Percentiles rank a stretch among this genome's conserved stretches.
These are phyloP conservation scores for Eugnorisma glareosa DNA, from an alignment of 2,888 invertebrate species.

Conservation along the genomic window DNA sequence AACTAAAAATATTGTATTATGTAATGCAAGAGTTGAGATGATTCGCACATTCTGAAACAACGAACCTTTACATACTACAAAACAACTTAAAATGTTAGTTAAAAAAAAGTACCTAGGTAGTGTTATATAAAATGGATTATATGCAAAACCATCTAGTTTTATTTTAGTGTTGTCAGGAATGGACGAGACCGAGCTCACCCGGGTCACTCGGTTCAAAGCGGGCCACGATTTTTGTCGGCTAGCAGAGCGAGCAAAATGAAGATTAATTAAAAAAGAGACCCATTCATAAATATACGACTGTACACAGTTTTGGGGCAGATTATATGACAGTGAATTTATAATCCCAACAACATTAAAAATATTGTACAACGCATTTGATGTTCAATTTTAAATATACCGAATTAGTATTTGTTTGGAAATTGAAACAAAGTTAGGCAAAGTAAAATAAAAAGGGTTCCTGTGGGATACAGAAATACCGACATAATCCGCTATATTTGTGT, in stretches of 20 bases:
- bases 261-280: constrained; percentile 54
- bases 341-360: constrained; percentile 23
- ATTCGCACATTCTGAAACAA: constrained; percentile 2
- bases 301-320: constrained; percentile 18
- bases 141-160: constrained; percentile 47
- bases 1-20: not conserved
- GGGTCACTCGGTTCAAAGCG: constrained; percentile 30
- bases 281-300: constrained; percentile 22
- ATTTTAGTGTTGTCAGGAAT: constrained; percentile 29
- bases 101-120: not conserved
- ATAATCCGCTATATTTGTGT: constrained; percentile 27
- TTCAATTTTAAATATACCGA: constrained; percentile 15
- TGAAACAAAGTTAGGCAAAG: constrained; percentile 4
- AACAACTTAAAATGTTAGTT: not conserved
- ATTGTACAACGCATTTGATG: not conserved
- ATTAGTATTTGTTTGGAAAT: constrained; percentile 35
- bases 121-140: constrained; percentile 19
- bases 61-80: not conserved
- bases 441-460: constrained; percentile 39
- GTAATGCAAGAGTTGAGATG: not conserved
- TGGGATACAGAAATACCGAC: constrained; percentile 20
- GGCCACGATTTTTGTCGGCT: constrained; percentile 37
- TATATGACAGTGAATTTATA: constrained; percentile 21
- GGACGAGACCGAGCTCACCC: constrained; percentile 35
- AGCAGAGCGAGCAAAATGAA: constrained; percentile 28